A percentile compares a stretch with the other conserved stretches of the same genome.
Evolutionary conservation across 92 coral and sea anemone species (phyloP).

Genomic region (Isaurus tuberculatus): DNA sequence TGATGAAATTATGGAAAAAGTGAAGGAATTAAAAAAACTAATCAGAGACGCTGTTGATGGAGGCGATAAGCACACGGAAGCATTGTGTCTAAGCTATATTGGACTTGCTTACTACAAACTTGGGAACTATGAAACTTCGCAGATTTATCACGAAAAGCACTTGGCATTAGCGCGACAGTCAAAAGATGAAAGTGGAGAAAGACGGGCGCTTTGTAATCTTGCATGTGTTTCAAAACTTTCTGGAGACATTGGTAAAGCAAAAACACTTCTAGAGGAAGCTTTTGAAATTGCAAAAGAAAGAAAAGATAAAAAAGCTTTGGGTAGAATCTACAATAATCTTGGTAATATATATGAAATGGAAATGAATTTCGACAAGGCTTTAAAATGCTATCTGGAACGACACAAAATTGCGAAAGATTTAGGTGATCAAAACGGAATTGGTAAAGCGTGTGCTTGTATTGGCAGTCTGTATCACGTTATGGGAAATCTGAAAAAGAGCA

Average conservation of each 20-base stretch:
- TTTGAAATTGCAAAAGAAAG: constrained; percentile 69
- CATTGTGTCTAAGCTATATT: constrained; percentile 75
- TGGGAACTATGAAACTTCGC: constrained; percentile 76
- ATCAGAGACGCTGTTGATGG: constrained; percentile 78
- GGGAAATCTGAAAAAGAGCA: constrained; percentile 76
- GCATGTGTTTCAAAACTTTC: constrained; percentile 83
- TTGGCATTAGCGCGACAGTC: constrained; percentile 72
- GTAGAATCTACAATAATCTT: constrained; percentile 80
- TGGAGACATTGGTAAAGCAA: constrained; percentile 75
- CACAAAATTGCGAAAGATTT: constrained; percentile 75
- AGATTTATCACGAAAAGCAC: constrained; percentile 85
- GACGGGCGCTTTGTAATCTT: constrained; percentile 89
- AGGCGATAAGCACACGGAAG: constrained; percentile 82
- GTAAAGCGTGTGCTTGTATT: constrained; percentile 85
- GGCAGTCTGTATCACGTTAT: constrained; percentile 77
- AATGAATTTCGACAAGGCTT: constrained; percentile 70
- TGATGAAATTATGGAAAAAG: constrained; percentile 75
- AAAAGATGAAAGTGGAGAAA: constrained; percentile 80
- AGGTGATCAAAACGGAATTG: constrained; percentile 76
- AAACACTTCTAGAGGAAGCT: constrained; percentile 68
- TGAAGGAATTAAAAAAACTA: constrained; percentile 73
- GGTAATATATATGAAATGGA: constrained; percentile 78
- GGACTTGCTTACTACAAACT: constrained; percentile 88
- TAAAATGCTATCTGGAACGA: constrained; percentile 77
- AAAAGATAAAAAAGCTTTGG: constrained; percentile 68